A percentile compares a stretch with the other conserved stretches of the same genome.
Conservation (phyloP, 2,797 vertebrate genomes). For the Nannoperca obscura region DNA sequence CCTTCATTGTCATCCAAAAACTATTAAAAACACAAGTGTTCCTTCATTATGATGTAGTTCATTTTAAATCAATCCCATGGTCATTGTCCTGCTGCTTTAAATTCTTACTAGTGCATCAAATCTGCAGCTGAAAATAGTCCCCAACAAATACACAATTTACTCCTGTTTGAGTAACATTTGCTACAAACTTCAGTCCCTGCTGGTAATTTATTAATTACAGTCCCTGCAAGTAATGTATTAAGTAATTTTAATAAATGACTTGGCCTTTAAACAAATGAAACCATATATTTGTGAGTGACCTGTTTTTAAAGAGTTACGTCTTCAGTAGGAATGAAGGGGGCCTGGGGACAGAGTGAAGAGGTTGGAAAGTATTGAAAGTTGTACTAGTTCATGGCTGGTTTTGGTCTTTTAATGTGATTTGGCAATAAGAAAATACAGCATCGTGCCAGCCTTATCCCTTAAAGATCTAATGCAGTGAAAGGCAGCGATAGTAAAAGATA, state of each 20-base stretch:
- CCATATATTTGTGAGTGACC: not conserved
- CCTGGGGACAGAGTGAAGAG: not conserved
- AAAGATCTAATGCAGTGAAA: constrained; percentile 30
- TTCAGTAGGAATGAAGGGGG: not conserved
- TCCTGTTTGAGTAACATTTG: not conserved
- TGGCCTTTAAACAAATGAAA: not conserved
- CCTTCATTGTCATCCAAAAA: not conserved
- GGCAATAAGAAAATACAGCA: constrained; percentile 9
- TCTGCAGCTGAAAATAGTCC: constrained; percentile 1
- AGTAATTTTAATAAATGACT: not conserved
- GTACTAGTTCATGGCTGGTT: not conserved
- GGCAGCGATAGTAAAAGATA: constrained; percentile 45
- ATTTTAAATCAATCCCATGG: not conserved
- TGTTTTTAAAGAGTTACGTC: not conserved
- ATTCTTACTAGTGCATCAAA: constrained; percentile 3
- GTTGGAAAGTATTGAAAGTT: not conserved
- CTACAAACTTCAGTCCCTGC: not conserved
- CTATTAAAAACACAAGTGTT: not conserved
- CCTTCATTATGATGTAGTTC: not conserved
- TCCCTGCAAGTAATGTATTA: too few relatives aligned
- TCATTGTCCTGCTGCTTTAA: not conserved
- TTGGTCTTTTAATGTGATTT: constrained; percentile 12
- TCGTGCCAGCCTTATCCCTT: constrained; percentile 15
- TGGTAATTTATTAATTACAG: not conserved
- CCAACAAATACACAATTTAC: not conserved